These are phyloP conservation scores for Struthio camelus DNA, from an alignment of 2,113 vertebrate genomes.

Conservation along the genomic window DNA sequence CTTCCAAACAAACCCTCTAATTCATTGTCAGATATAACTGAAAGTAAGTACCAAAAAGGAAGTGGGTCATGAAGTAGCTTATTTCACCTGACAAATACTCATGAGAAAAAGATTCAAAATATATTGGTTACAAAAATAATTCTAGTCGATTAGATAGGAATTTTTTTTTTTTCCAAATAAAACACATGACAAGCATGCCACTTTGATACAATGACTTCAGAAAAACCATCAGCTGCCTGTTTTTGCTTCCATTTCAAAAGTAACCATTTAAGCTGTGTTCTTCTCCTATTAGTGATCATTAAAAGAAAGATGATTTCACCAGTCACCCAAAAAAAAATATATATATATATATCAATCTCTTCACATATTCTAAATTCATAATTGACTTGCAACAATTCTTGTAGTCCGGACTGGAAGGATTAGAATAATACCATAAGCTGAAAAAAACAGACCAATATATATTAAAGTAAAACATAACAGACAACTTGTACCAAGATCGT, in stretches of 20 bases:
- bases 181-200: background rate
- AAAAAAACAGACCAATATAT: background rate
- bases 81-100: background rate
- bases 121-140: background rate
- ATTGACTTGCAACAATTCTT: background rate
- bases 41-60: background rate
- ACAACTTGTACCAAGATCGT: accelerated
- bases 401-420: background rate
- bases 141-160: background rate
- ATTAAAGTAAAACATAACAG: background rate
- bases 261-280: background rate
- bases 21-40: background rate
- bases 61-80: background rate
- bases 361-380: background rate
- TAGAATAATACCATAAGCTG: background rate
- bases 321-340: too few species aligned
- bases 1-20: background rate
- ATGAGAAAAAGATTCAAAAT: background rate
- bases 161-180: background rate
- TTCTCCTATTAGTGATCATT: background rate
- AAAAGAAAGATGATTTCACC: background rate
- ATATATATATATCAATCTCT: too few species aligned
- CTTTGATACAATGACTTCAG: background rate
- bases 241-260: background rate
- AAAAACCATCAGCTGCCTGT: background rate